These are phyloP conservation scores for Porites divaricata DNA, from an alignment of 92 coral and sea anemone species.

Conservation along the genomic window DNA sequence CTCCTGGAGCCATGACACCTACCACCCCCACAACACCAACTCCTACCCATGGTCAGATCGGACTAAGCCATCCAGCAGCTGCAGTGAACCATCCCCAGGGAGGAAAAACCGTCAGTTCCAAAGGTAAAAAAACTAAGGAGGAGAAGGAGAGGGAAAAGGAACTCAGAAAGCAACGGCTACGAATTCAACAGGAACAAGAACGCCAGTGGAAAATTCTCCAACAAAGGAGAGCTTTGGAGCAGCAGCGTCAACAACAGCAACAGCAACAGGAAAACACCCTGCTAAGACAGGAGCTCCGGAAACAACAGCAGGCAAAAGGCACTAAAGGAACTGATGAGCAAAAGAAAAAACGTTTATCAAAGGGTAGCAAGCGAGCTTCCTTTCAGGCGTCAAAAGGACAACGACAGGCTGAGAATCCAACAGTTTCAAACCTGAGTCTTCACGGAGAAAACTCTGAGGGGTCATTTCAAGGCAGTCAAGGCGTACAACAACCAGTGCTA, in stretches of 20 bases:
- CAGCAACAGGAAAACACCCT: slow-evolving; percentile 86
- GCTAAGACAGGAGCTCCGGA: slow-evolving; percentile 82
- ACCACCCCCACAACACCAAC: slow-evolving; percentile 65
- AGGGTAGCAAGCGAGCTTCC: slow-evolving; percentile 27
- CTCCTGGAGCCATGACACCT: slow-evolving; percentile 70
- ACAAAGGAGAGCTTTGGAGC: slow-evolving; percentile 93
- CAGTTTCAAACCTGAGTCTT: slow-evolving; percentile 6
- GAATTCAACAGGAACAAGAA: slow-evolving; percentile 94
- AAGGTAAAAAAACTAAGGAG: slow-evolving; percentile 82
- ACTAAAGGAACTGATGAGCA: slow-evolving; percentile 76
- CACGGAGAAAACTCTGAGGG: slow-evolving; percentile 13
- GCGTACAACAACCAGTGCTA: slow-evolving; percentile 11
- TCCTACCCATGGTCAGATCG: slow-evolving; percentile 40
- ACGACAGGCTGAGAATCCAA: slow-evolving; percentile 21
- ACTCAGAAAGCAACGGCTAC: slow-evolving; percentile 78
- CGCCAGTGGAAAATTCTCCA: slow-evolving; percentile 98
- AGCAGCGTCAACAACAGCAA: slow-evolving; percentile 93
- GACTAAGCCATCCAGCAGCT: slow-evolving; percentile 15
- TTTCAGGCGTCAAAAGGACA: slow-evolving; percentile 43
- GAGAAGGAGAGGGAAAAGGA: slow-evolving; percentile 95
- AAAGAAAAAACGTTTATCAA: slow-evolving; percentile 72
- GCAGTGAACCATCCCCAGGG: slow-evolving; percentile 25
- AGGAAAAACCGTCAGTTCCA: slow-evolving; percentile 42
- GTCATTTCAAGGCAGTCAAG: background rate
- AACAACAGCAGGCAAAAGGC: slow-evolving; percentile 83